Percentiles rank a stretch among this genome's conserved stretches.
These are phyloP conservation scores for Exephanes ischioxanthus DNA, from an alignment of 2,888 invertebrate genomes.

Conservation along the genomic window DNA sequence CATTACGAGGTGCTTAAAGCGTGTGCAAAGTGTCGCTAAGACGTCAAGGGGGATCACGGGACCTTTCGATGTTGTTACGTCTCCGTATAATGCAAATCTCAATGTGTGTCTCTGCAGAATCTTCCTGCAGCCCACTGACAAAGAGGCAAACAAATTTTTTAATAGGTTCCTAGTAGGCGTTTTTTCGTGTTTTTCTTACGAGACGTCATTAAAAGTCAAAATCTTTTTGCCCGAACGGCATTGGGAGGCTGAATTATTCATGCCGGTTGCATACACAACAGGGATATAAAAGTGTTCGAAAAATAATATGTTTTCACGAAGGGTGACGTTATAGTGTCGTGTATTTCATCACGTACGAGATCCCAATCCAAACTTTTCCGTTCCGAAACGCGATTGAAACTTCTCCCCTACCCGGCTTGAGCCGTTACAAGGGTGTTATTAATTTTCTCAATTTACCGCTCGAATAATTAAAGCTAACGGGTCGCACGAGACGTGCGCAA, in stretches of 20 bases:
- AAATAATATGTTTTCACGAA: constrained; percentile 31
- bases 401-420: background rate
- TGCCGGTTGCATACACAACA: background rate
- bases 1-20: constrained; percentile 16
- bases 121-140: background rate
- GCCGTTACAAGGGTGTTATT: constrained; percentile 17
- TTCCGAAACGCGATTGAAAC: background rate
- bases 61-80: constrained; percentile 15
- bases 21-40: background rate
- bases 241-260: constrained; percentile 40
- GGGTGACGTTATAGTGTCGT: constrained; percentile 3
- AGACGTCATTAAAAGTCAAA: constrained; percentile 34
- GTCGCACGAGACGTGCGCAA: constrained; percentile 16
- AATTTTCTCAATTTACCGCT: constrained; percentile 56
- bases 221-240: constrained; percentile 27
- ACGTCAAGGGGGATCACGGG: constrained; percentile 12
- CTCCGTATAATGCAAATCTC: constrained; percentile 36
- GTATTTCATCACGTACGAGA: constrained; percentile 34
- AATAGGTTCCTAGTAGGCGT: constrained; percentile 21
- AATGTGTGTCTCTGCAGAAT: constrained; percentile 40
- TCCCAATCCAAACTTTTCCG: constrained; percentile 30
- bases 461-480: constrained; percentile 52
- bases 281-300: constrained; percentile 6
- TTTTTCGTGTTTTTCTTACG: constrained; percentile 36
- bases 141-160: constrained; percentile 28